A percentile compares a stretch with the other conserved stretches of the same genome.
These are phyloP conservation scores for Staurois parvus DNA, from an alignment of 2,797 vertebrate species.

Conservation along the genomic window DNA sequence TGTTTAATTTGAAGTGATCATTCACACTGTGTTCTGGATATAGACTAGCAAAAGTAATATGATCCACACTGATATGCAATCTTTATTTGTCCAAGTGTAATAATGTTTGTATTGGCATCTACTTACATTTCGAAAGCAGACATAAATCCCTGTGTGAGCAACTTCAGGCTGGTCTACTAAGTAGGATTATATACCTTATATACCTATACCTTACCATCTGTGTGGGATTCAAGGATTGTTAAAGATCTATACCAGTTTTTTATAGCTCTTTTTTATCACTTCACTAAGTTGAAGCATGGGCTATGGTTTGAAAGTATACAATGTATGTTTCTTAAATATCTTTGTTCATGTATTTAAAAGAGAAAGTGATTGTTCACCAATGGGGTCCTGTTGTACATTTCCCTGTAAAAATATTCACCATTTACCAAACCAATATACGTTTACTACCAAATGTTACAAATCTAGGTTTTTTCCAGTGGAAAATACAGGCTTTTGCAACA, in stretches of 20 bases:
- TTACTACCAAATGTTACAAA: neutral
- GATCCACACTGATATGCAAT: neutral
- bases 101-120: neutral
- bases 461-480: neutral
- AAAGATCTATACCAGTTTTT: too few relatives aligned
- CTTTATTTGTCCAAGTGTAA: neutral
- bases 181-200: too few relatives aligned
- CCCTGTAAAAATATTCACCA: too few relatives aligned
- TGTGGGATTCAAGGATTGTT: too few relatives aligned
- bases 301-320: neutral
- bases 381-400: too few relatives aligned
- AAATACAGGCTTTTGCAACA: neutral
- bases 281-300: neutral
- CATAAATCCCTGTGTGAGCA: neutral
- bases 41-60: neutral
- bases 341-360: neutral
- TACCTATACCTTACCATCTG: too few relatives aligned
- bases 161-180: neutral
- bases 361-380: too few relatives aligned
- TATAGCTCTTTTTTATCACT: too few relatives aligned
- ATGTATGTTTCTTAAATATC: neutral
- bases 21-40: neutral
- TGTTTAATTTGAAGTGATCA: neutral
- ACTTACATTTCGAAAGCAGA: neutral
- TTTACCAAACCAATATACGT: neutral